Evolutionary conservation across 2,888 invertebrate species (phyloP), one percentile per base, ranked within the genome.

Genomic region (Drosophila austrosaltans): DNA sequence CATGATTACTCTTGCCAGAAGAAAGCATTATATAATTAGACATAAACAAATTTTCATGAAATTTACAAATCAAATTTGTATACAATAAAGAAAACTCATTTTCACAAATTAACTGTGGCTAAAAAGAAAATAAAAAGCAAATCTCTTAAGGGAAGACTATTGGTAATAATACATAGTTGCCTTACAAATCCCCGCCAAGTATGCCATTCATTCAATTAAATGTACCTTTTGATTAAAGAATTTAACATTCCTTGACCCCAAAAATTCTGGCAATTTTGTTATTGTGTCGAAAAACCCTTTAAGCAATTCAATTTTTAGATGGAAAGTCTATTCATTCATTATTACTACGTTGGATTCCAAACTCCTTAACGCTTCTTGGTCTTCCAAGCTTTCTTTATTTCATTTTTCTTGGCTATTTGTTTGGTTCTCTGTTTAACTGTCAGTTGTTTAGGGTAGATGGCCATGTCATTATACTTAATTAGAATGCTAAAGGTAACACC

Each of bases 401-500:
- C 5, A 3, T 32, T 6, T 36, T 3, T 36, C 36, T 36, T 30
- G 53, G 12, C 53, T 32, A 20, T 32, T 30, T n/a, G 54, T 57
- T n/a, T 57, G 8, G 12, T 12, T 22, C 32, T 32, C 36, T 56
- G 20, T 56, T 20, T 22, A 39, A 22, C 57, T 39, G 57, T 39
- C 39, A 22, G 39, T 48, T 25, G 48, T 10, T 22, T 39, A 59
- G 7, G 53, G 66, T 60, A 44, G 54, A 22, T 60, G 30, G 64
- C n/a, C 39, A 39, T 59, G 39, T 42, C 59, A 59, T 40, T 59
- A 42, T 40, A 59, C 57, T 57, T 58, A 56, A 48, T 57, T 64
- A 30, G 36, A 53, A 53, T 22, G 30, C n/a, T 16, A 25, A 48
- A 12, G 39, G 56, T 48, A 48, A 20, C 16, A 44, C 22, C 44